Percentiles rank a stretch among this genome's conserved stretches.
Conservation (phyloP, 2,888 invertebrate genomes). For the Callinectes sapidus region DNA sequence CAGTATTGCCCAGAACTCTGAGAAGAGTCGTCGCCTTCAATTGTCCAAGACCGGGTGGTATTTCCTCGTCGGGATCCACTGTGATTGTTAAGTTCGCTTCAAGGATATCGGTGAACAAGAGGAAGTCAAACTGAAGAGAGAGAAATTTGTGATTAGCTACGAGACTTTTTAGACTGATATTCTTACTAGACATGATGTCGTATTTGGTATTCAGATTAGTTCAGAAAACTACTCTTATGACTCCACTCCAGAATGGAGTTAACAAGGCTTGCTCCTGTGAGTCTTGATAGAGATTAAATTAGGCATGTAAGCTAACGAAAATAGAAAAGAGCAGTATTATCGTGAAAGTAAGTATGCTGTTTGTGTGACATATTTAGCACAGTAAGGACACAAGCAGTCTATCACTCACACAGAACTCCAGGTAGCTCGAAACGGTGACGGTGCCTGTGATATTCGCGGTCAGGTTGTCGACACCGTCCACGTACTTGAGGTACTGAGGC, state of each 20-base stretch:
- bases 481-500: slow-evolving; percentile 55
- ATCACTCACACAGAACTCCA: slow-evolving; percentile 62
- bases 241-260: no score
- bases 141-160: not conserved
- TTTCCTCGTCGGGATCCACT: slow-evolving; percentile 66
- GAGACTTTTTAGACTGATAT: not conserved
- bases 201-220: not conserved
- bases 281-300: no score
- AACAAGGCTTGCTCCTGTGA: no score
- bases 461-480: slow-evolving; percentile 15
- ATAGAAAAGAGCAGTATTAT: not conserved
- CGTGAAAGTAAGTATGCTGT: not conserved
- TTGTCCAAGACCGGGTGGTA: slow-evolving; percentile 60
- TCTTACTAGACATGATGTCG: no score
- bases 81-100: slow-evolving; percentile 71
- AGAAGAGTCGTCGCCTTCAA: slow-evolving; percentile 58
- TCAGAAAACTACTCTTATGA: no score
- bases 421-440: slow-evolving; percentile 43
- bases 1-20: slow-evolving; percentile 51
- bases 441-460: slow-evolving; percentile 52
- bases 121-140: slow-evolving; percentile 53
- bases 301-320: no score
- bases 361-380: not conserved
- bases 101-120: slow-evolving; percentile 72
- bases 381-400: not conserved